phyloP scores from a whole-genome alignment of 2,888 invertebrate species.

The Erannis defoliaria region DNA sequence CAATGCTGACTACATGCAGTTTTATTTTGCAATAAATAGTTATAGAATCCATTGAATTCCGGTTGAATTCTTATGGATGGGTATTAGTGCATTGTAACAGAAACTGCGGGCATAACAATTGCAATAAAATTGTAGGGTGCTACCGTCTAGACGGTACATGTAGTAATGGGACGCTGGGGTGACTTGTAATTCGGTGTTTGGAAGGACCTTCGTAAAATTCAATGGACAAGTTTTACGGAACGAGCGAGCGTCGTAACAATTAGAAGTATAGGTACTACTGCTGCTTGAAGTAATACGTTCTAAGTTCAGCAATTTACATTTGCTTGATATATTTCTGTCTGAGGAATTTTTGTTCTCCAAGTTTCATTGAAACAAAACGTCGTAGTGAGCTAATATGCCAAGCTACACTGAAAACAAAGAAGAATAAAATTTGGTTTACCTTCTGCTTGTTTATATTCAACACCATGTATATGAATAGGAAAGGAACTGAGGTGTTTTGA shows the following conservation, averaged over 20 bases:
- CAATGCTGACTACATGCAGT: not conserved
- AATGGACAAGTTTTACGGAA: not conserved
- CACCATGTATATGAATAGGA: not conserved
- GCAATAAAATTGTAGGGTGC: conserved; percentile 38
- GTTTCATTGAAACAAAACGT: not conserved
- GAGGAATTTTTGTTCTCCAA: too few relatives aligned
- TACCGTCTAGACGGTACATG: conserved; percentile 40
- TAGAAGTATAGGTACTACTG: not conserved
- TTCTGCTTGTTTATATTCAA: not conserved
- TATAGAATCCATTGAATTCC: not conserved
- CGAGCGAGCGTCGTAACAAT: not conserved
- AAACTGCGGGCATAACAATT: conserved; percentile 33
- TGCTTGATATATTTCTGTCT: not conserved
- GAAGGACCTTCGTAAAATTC: conserved; percentile 4
- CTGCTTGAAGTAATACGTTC: not conserved
- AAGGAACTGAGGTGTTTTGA: not conserved
- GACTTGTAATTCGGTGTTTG: conserved; percentile 8
- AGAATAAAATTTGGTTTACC: not conserved
- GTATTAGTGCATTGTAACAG: conserved; percentile 15
- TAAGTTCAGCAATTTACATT: not conserved
- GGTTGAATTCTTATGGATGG: conserved; percentile 5
- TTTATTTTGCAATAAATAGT: not conserved
- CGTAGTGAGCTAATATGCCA: too few relatives aligned
- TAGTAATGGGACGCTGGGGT: conserved; percentile 30
- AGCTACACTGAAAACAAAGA: too few relatives aligned